Conservation (phyloP, 35 echinoderm and acorn worm genomes). For the Patiria miniata region DNA sequence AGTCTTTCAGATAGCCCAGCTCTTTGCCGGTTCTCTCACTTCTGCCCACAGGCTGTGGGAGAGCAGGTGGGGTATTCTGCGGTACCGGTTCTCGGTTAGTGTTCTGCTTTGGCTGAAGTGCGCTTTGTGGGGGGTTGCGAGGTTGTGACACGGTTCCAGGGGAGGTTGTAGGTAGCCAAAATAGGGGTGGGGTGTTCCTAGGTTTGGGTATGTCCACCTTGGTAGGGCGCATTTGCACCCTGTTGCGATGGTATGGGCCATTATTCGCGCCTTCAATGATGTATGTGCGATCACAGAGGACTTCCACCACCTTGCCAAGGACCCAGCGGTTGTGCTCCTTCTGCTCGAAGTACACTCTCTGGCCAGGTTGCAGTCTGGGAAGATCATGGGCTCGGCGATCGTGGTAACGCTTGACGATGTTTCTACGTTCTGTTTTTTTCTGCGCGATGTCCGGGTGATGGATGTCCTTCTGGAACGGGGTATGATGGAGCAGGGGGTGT, state of each 20-base stretch:
- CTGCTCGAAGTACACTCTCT: slow-evolving; percentile 42
- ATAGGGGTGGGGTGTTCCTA: slow-evolving; percentile 21
- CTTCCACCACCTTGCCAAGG: slow-evolving; percentile 34
- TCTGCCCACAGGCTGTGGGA: not conserved
- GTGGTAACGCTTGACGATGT: slow-evolving; percentile 41
- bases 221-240: slow-evolving; percentile 30
- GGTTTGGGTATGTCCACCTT: slow-evolving; percentile 36
- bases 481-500: slow-evolving; percentile 35
- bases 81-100: not conserved
- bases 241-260: not conserved
- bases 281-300: slow-evolving; percentile 47
- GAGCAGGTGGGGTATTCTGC: not conserved
- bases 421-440: slow-evolving; percentile 29
- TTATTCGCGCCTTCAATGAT: not conserved
- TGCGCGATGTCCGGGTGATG: not conserved
- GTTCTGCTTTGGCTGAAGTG: not conserved
- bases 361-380: slow-evolving; percentile 29
- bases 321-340: slow-evolving; percentile 28
- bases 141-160: not conserved
- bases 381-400: slow-evolving; percentile 54
- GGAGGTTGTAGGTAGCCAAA: not conserved
- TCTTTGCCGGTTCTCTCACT: not conserved
- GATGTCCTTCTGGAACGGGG: slow-evolving; percentile 16
- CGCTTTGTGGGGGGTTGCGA: not conserved
- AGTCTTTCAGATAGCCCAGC: slow-evolving; percentile 24